These are phyloP conservation scores for Corbicula japonica DNA, from an alignment of 2,888 invertebrate genomes.

Conservation along the genomic window DNA sequence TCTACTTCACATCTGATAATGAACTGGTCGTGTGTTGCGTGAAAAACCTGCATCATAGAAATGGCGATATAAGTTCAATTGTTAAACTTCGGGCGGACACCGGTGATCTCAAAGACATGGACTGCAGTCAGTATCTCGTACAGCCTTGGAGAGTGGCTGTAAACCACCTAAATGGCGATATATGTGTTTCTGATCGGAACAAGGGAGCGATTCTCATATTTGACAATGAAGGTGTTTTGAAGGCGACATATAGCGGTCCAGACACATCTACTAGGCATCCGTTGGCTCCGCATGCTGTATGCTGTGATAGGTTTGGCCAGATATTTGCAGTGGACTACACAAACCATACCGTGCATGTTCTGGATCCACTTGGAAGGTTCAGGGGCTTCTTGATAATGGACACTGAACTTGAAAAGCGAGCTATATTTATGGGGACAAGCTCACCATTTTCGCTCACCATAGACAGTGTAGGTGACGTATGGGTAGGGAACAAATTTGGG, in stretches of 20 bases:
- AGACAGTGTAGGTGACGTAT: slow-evolving; percentile 58
- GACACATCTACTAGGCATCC: slow-evolving; percentile 51
- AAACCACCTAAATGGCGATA: slow-evolving; percentile 72
- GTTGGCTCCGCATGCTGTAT: slow-evolving; percentile 70
- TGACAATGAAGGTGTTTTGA: slow-evolving; percentile 55
- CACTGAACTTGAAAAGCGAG: slow-evolving; percentile 63
- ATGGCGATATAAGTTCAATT: slow-evolving; percentile 53
- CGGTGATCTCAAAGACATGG: slow-evolving; percentile 1
- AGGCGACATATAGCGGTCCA: slow-evolving; percentile 56
- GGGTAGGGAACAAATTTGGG: slow-evolving; percentile 68
- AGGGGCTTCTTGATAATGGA: slow-evolving; percentile 68
- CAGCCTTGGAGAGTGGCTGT: slow-evolving; percentile 71
- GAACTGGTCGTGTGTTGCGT: slow-evolving; percentile 61
- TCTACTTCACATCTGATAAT: slow-evolving; percentile 37
- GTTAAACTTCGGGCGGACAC: slow-evolving; percentile 22
- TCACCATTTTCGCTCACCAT: slow-evolving; percentile 64
- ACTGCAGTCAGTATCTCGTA: slow-evolving; percentile 34
- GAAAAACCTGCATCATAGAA: slow-evolving; percentile 59
- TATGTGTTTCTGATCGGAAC: slow-evolving; percentile 72
- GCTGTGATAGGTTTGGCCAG: slow-evolving; percentile 72
- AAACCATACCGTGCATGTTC: slow-evolving; percentile 68
- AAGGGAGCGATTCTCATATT: slow-evolving; percentile 68
- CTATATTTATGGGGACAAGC: slow-evolving; percentile 68
- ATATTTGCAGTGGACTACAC: slow-evolving; percentile 73
- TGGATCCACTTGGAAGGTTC: slow-evolving; percentile 62